Base-by-base conservation (phyloP, 2,888 invertebrate species). In the Eupithecia dodoneata region DNA sequence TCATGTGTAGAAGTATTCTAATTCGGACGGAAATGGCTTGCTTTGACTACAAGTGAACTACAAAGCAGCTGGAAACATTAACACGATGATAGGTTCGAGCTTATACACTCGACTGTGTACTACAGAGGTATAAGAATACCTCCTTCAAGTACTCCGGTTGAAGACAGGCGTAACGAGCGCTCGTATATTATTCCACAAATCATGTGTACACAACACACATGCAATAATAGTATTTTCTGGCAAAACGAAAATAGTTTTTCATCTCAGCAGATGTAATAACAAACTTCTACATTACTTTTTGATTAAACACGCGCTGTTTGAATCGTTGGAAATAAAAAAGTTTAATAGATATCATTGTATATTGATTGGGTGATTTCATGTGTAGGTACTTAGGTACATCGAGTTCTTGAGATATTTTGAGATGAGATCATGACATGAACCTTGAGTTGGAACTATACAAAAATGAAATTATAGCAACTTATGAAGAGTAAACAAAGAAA, bases 101-200 rank as follows among this genome's bases (percentile, higher is more conserved):
- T 65, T 13, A 41, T 55, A 2, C 65, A 41, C 13, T 65, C n/a
- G 13, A 5, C 65, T 4, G 30, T 65, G 41, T 65, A 41, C 65
- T n/a, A 65, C 18, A 18, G 30, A 30, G 9, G 3, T 59, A 66
- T 66, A 66, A 66, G 66, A 66, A 66, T 66, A 66, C 30, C n/a
- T 30, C 10, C 30, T 63, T 12, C 30, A 63, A 63, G 30, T 30
- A 63, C 63, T 63, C 12, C 12, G 63, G 30, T 12, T 63, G 63
- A 63, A 30, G 63, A 63, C 30, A 63, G 63, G 78, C 75, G 72
- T 78, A 81, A 80, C 80, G 78, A 81, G 79, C 72, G n/a, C 72
- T 73, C 41, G 78, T 77, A 75, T 80, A 79, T 79, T 81, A 80
- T 81, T 81, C 70, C 75, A 79, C 69, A 79, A 75, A 79, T 69